These are phyloP conservation scores for Tetramorium alpestre DNA, from an alignment of 1,140 invertebrate species.

Conservation along the genomic window DNA sequence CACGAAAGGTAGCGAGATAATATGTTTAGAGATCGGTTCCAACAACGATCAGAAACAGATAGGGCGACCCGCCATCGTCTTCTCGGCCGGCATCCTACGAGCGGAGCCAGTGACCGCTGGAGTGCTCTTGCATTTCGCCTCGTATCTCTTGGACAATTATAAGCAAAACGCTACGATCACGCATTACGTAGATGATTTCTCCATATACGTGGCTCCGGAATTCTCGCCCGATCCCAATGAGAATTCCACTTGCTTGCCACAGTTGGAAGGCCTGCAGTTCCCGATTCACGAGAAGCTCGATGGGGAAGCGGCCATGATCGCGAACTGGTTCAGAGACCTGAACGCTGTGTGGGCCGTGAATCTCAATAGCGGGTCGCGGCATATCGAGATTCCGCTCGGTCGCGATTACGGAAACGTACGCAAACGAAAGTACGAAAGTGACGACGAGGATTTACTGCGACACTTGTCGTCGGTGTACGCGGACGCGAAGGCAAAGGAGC, in stretches of 20 bases:
- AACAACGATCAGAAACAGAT: constrained; percentile 61
- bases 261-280: constrained; percentile 68
- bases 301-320: constrained; percentile 73
- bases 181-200: constrained; percentile 76
- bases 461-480: constrained; percentile 76
- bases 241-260: constrained; percentile 73
- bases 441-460: constrained; percentile 76
- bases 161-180: constrained; percentile 68
- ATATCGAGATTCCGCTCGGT: constrained; percentile 82
- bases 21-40: constrained; percentile 78
- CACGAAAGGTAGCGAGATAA: constrained; percentile 68
- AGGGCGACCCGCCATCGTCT: constrained; percentile 79
- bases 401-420: constrained; percentile 61
- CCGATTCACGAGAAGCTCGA: constrained; percentile 65
- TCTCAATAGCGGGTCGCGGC: constrained; percentile 80
- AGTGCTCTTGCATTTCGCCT: constrained; percentile 78
- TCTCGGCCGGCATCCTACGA: constrained; percentile 76
- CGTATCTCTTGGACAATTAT: constrained; percentile 78
- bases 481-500: constrained; percentile 74
- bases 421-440: constrained; percentile 67
- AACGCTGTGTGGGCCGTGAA: constrained; percentile 81
- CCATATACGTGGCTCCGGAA: constrained; percentile 80
- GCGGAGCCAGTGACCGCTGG: constrained; percentile 78
- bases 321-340: constrained; percentile 79
- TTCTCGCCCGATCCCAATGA: constrained; percentile 74